Base-by-base conservation (phyloP, 2,113 vertebrate species). In the Chrysemys picta region DNA sequence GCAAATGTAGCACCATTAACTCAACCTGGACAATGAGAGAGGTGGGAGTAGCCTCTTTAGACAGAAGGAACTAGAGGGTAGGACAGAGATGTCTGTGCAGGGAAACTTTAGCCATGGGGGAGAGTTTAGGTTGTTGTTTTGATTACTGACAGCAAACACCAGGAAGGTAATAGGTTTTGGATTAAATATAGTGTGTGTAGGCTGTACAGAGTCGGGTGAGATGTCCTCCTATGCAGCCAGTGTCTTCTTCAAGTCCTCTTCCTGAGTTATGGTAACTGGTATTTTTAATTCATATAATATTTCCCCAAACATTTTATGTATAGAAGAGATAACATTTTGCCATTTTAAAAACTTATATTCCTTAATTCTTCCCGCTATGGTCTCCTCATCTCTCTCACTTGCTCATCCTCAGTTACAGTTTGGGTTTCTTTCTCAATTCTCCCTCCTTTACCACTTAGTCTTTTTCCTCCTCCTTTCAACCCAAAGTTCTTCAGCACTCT, bases 171-270 rank as follows among this genome's bases (percentile, higher is more conserved):
- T 27, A 59, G 27, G 25, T 59, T 59, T 59, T 59, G 57, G 57
- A 13, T 29, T 54, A 25, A 49, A 35, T 0, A 0, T 16, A 72
- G 13, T 54, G 22, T 4, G 3, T 8, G 27, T 3, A 2, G 3
- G 3, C 29, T 24, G 25, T 62, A 84, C 42, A 79, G 31, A 31
- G 27, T 11, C 3, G 3, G 59, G 2, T 62, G 29, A 62, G 27
- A 62, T 6, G 31, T 62, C 59, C 29, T 16, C 27, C 27, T 62
- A 62, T 14, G 59, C 59, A 62, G 25, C 27, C 57, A 59, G 57
- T 59, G 27, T 12, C 27, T 3, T 59, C 57, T 59, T 29, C 27
- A 59, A 29, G 57, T 59, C 27, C 57, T 59, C 57, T 59, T 19
- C 6, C 62, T 69, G 62, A 69, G 16, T 69, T 69, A 13, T 62